Evolutionary conservation across 2,113 vertebrate genomes (phyloP), one percentile per base, ranked within the genome.

Genomic region (Galeopterus variegatus): DNA sequence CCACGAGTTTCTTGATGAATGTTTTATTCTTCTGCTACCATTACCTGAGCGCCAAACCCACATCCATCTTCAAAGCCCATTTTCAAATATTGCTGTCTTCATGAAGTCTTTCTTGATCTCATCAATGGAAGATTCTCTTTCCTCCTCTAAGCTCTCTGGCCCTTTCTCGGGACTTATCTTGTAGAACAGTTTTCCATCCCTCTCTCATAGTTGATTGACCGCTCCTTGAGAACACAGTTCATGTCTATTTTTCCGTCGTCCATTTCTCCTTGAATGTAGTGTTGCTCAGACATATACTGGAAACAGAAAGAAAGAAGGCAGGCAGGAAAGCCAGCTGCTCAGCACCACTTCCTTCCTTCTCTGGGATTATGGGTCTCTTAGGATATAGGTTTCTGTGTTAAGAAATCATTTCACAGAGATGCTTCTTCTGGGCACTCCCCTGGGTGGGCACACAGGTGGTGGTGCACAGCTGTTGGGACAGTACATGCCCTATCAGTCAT

Each of bases 201-300:
- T 77, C 41, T 62, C 93, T 45, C 64, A 6, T 13, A 50, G 31
- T 56, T 18, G 5, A 45, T 0, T 7, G 84, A 31, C 48, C 31
- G 0, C 36, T 82, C 69, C 26, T 33, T 9, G 81, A 36, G 65
- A 36, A 31, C 14, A 54, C 12, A 54, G 45, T 21, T 52, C n/a
- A 26, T 0, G 3, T 8, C 26, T 28, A 19, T 56, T 86, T 62
- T 52, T 36, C 7, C 2, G 36, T 2, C 3, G 1, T 11, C 28
- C 21, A 18, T 2, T 8, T 6, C 10, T 19, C 56, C 3, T 36
- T 28, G 45, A 33, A 33, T 2, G 6, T 0, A 41, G 48, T 36
- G 45, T 6, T 62, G 58, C 33, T 81, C 31, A 24, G 76, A 65
- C 14, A 75, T 2, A 54, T 1, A 9, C 3, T 15, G 41, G 12